Conservation (phyloP, 1,140 invertebrate species). For the Drosophila subpulchrella region DNA sequence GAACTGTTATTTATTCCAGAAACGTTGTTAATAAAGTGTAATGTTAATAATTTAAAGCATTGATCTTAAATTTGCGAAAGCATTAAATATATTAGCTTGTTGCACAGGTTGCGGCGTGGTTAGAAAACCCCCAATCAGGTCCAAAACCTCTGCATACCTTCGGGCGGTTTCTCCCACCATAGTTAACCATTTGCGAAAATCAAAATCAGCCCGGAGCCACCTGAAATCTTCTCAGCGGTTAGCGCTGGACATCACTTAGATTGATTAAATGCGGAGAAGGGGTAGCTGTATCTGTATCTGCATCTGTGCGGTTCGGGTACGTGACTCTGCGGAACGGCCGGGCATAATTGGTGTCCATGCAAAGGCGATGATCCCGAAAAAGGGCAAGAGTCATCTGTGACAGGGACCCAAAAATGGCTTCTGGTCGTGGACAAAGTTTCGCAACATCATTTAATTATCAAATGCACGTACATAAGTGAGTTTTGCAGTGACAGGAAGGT, state of each 20-base stretch:
- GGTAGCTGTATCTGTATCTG: too few species aligned
- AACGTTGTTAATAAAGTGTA: too few species aligned
- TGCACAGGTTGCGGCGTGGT: conserved; percentile 20
- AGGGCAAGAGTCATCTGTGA: neutral
- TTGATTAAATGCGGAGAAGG: conserved; percentile 52
- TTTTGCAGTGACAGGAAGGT: conserved; percentile 45
- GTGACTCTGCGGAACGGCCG: conserved; percentile 32
- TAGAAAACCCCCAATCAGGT: neutral
- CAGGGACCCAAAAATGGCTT: conserved; percentile 10
- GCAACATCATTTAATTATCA: conserved; percentile 60
- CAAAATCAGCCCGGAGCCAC: conserved; percentile 6
- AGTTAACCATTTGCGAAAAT: conserved; percentile 13
- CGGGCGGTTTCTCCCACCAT: conserved; percentile 4
- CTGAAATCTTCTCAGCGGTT: conserved; percentile 43
- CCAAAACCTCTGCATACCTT: conserved; percentile 23
- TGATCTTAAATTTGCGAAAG: neutral
- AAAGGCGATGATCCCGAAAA: conserved; percentile 29
- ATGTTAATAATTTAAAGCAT: too few species aligned
- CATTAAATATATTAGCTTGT: neutral
- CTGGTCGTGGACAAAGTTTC: conserved; percentile 31
- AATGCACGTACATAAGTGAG: conserved; percentile 50
- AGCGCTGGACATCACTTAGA: conserved; percentile 48
- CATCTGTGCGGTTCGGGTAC: conserved; percentile 46
- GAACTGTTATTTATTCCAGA: too few species aligned
- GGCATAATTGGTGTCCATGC: conserved; percentile 39